Base-by-base conservation (phyloP, 2,888 invertebrate species). In the Octodonta nipae region DNA sequence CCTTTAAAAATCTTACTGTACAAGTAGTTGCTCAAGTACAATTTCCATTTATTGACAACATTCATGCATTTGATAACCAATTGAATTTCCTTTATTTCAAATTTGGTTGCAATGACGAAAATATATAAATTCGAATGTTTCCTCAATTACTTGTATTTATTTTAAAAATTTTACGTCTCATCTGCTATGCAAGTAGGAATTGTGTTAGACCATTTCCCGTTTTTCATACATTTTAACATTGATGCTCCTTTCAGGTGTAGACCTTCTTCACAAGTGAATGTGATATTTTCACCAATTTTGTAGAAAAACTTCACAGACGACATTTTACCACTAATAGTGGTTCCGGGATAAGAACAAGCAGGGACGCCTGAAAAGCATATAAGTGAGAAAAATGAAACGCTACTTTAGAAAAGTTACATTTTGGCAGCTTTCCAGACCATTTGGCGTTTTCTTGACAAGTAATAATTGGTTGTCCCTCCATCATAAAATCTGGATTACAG, bases 271-370 rank as follows among this genome's bases (percentile, higher is more conserved):
- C 87, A 87, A 4, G 81, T 79, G 54, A 85, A 87, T 2, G 79
- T 80, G 33, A 87, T 80, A 14, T 78, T 82, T 58, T 86, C 86
- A 1, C 84, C 84, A 40, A 85, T 82, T 54, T 78, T 78, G 63
- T 87, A 87, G 63, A 82, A 86, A 63, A 86, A 87, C 61, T 86
- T 85, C 10, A 86, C 85, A 0, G 79, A 76, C 0, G 84, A 84
- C 78, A 85, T 85, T 26, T 81, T 71, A 1, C 85, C 86, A 30
- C 82, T 83, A 50, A 85, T 84, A 16, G 82, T 83, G 13, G 85
- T 84, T 15, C 86, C 86, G 0, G 86, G 85, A 56, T 86, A 87
- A 1, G 84, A 82, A 59, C 86, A 87, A 1, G 86, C 85, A 63
- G 81, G 58, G n/a, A 58, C 50, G 45, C 61, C 61, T 61, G 28